Evolutionary conservation across 2,797 vertebrate genomes (phyloP).

Genomic region (Siniperca undulata): DNA sequence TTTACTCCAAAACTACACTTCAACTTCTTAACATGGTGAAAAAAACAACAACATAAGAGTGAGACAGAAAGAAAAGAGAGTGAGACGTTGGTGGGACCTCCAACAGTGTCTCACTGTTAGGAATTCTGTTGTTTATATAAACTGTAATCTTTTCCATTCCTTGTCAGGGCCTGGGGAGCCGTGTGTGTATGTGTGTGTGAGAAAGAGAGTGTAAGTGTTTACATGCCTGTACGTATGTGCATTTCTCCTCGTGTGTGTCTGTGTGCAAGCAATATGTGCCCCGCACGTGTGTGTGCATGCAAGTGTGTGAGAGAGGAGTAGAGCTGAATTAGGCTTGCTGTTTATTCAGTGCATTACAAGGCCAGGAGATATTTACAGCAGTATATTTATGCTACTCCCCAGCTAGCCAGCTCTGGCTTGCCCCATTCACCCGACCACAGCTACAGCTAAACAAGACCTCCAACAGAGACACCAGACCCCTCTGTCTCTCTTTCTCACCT

Average conservation of each 20-base stretch:
- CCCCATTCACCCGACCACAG: slow-evolving; percentile 72
- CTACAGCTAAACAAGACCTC: slow-evolving; percentile 90
- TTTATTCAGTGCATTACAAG: slow-evolving; percentile 88
- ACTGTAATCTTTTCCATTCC: slow-evolving; percentile 92
- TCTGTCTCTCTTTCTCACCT: slow-evolving; percentile 56
- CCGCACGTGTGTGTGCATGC: slow-evolving; percentile 28
- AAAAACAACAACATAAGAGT: slow-evolving; percentile 16
- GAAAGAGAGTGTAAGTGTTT: slow-evolving; percentile 63
- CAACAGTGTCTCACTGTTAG: slow-evolving; percentile 87
- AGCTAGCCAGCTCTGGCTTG: slow-evolving; percentile 80
- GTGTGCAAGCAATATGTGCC: slow-evolving; percentile 18
- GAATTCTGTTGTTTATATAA: slow-evolving; percentile 91
- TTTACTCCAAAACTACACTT: slow-evolving; percentile 24
- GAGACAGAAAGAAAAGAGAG: slow-evolving; percentile 46
- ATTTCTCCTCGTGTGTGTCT: slow-evolving; percentile 55
- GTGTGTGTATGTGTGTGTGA: slow-evolving; percentile 46
- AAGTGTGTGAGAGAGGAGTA: slow-evolving; percentile 47
- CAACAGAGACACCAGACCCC: slow-evolving; percentile 81
- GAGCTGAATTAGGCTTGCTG: slow-evolving; percentile 79
- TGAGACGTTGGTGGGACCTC: slow-evolving; percentile 83
- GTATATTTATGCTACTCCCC: slow-evolving; percentile 88
- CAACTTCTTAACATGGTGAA: slow-evolving; percentile 18
- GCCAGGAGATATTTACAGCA: slow-evolving; percentile 90
- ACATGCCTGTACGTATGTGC: slow-evolving; percentile 71
- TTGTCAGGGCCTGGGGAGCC: slow-evolving; percentile 82